Evolutionary conservation across 1,140 invertebrate species (phyloP).

Genomic region (Periplaneta americana): DNA sequence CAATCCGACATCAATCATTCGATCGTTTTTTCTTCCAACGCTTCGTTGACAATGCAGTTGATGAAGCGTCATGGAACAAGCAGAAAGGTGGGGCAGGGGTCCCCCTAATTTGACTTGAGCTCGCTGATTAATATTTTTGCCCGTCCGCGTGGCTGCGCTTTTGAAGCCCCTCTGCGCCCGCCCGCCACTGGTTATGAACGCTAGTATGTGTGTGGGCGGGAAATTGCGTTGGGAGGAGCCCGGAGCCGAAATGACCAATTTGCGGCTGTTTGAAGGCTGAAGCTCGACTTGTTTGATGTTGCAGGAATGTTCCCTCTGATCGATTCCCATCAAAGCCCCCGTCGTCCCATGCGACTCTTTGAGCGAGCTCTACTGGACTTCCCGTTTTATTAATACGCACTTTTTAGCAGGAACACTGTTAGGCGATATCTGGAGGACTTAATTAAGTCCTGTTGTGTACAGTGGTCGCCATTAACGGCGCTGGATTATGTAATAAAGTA

Average conservation of each 20-base stretch:
- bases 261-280: not conserved
- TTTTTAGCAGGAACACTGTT: not conserved
- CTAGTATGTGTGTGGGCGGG: not conserved
- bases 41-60: too few species aligned
- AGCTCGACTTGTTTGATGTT: not conserved
- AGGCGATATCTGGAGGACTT: not conserved
- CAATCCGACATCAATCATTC: too few species aligned
- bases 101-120: too few species aligned
- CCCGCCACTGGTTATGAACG: not conserved
- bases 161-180: not conserved
- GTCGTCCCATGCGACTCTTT: not conserved
- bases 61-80: too few species aligned
- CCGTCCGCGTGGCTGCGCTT: not conserved
- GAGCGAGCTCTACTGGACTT: not conserved
- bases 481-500: not conserved
- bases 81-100: too few species aligned
- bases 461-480: not conserved
- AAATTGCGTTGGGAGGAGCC: not conserved
- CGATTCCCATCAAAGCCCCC: not conserved
- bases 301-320: not conserved
- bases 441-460: not conserved
- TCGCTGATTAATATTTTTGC: too few species aligned
- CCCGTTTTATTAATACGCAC: not conserved
- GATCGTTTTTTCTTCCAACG: too few species aligned
- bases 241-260: not conserved